A percentile compares a stretch with the other conserved stretches of the same genome.
Evolutionary conservation across 2,113 vertebrate species (phyloP).

Genomic region (Dicrurus megarhynchus): DNA sequence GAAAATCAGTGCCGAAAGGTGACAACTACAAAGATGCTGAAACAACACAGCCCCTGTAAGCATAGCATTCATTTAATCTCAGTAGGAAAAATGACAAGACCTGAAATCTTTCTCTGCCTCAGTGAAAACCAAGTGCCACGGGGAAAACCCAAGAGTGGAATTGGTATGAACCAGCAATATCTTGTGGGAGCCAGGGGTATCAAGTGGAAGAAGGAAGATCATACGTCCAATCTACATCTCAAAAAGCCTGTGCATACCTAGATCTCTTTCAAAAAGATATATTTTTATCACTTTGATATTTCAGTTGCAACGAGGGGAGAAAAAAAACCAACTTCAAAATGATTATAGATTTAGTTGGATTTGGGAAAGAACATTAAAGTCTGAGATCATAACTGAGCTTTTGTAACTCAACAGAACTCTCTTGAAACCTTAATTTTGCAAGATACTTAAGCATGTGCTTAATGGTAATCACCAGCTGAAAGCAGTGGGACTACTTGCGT

Average conservation of each 20-base stretch:
- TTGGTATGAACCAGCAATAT: background rate
- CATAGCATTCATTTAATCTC: background rate
- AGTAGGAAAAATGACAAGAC: background rate
- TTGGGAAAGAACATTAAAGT: background rate
- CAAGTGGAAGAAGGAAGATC: background rate
- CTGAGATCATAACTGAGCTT: background rate
- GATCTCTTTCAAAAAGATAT: background rate
- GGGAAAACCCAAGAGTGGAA: background rate
- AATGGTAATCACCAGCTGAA: slow-evolving; percentile 19
- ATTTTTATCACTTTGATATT: slow-evolving; percentile 3
- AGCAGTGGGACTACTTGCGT: background rate
- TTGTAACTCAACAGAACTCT: background rate
- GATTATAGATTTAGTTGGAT: background rate
- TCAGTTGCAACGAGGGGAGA: background rate
- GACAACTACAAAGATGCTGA: background rate
- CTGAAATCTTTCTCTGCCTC: background rate
- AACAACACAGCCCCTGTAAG: background rate
- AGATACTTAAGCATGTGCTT: slow-evolving; percentile 4
- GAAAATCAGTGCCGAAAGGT: background rate
- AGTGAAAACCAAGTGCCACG: background rate
- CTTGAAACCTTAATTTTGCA: background rate
- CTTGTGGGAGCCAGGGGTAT: background rate
- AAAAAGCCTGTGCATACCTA: background rate
- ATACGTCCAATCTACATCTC: background rate
- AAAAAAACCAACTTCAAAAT: background rate